Evolutionary conservation across 2,113 vertebrate genomes (phyloP).

Genomic region (Guaruba guarouba): DNA sequence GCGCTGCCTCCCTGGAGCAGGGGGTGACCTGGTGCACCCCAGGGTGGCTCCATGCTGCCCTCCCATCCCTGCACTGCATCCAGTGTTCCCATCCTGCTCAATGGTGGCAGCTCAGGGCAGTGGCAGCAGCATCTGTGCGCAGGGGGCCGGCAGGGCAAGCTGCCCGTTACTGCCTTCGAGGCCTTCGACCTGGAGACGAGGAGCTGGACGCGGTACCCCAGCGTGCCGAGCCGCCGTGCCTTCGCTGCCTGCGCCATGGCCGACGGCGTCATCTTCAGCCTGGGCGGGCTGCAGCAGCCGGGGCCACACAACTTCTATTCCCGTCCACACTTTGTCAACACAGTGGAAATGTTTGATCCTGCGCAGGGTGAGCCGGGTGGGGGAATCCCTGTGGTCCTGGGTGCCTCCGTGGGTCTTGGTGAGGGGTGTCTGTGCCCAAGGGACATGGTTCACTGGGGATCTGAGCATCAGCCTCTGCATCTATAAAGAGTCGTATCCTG

Average conservation of each 20-base stretch:
- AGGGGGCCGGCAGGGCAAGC: conserved; percentile 96
- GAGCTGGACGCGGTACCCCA: conserved; percentile 91
- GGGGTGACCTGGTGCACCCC: background rate
- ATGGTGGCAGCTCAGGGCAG: background rate
- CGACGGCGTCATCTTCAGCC: conserved; percentile 85
- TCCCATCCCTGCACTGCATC: background rate
- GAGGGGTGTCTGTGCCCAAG: background rate
- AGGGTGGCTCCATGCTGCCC: background rate
- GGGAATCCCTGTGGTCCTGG: background rate
- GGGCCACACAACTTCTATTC: conserved; percentile 99
- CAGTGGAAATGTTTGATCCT: conserved; percentile 92
- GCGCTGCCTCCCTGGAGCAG: accelerated
- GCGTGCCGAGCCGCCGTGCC: conserved; percentile 92
- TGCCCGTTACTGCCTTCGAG: conserved; percentile 94
- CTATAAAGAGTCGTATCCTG: background rate
- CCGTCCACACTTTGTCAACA: conserved; percentile 96
- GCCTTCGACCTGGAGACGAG: conserved; percentile 92
- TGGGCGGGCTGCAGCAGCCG: conserved; percentile 95
- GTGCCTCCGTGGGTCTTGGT: background rate
- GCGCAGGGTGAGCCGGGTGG: conserved; percentile 82
- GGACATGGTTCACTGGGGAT: background rate
- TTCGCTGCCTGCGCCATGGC: conserved; percentile 89
- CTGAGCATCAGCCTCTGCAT: background rate
- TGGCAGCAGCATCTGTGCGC: background rate
- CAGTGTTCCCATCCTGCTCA: accelerated